A percentile compares a stretch with the other conserved stretches of the same genome.
phyloP scores from a whole-genome alignment of 2,113 vertebrate genomes.

The Clarias batrachus region DNA sequence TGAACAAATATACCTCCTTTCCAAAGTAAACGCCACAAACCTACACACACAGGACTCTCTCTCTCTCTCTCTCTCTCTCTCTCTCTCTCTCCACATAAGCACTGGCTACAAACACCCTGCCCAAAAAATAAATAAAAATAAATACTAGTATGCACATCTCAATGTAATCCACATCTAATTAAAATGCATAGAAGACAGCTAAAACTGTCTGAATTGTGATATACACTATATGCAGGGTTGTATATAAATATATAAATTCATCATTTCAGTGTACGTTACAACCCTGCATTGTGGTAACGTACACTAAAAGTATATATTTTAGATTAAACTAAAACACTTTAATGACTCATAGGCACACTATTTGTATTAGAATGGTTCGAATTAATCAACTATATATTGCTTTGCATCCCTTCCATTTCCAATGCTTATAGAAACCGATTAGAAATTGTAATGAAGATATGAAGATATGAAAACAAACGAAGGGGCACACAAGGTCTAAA shows the following conservation, averaged over 20 bases:
- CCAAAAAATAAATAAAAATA: too few species aligned
- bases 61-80: too few species aligned
- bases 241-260: background rate
- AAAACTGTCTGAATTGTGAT: background rate
- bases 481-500: background rate
- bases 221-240: background rate
- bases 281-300: background rate
- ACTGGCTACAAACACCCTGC: background rate
- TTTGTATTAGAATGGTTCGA: background rate
- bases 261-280: too few species aligned
- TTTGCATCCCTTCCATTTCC: background rate
- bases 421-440: background rate
- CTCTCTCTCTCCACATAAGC: background rate
- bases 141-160: background rate
- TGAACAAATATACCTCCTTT: background rate
- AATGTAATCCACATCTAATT: background rate
- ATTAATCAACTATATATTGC: background rate
- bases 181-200: background rate
- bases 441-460: too few species aligned
- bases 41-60: too few species aligned
- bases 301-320: background rate
- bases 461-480: background rate
- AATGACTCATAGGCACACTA: background rate
- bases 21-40: background rate
- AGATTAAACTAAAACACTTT: background rate